These are phyloP conservation scores for Saiga tatarica DNA, from an alignment of 2,113 vertebrate species.

Conservation along the genomic window DNA sequence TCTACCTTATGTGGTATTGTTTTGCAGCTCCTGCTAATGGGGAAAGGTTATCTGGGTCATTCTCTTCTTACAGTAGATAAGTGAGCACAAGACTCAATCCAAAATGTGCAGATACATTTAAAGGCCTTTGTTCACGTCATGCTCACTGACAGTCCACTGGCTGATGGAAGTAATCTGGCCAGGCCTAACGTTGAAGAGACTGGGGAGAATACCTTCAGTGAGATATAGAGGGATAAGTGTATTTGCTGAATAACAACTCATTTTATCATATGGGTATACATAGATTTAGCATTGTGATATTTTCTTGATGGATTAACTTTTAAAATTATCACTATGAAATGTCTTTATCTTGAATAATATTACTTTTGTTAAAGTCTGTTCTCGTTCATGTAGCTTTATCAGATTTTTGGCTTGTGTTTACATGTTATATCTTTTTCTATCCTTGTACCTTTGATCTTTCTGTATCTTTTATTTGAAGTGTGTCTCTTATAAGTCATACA, in stretches of 20 bases:
- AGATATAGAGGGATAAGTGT: not conserved
- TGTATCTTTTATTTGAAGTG: not conserved
- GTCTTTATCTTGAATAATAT: not conserved
- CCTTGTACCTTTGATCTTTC: not conserved
- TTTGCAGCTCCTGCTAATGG: not conserved
- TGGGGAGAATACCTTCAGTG: not conserved
- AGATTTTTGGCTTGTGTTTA: not conserved
- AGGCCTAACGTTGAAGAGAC: not conserved
- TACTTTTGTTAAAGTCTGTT: constrained; percentile 7
- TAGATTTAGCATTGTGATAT: not conserved
- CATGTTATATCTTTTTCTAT: not conserved
- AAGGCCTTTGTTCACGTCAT: not conserved
- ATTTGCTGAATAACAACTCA: not conserved
- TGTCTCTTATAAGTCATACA: not conserved
- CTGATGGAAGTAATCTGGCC: not conserved
- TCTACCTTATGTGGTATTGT: not conserved
- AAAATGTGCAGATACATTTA: not conserved
- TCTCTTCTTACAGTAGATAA: not conserved
- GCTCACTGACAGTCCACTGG: not conserved
- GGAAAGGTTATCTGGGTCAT: not conserved
- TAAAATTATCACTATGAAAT: constrained; percentile 3
- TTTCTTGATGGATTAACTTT: not conserved
- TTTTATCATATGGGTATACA: not conserved
- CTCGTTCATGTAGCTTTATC: not conserved
- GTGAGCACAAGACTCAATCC: not conserved